Evolutionary conservation across 2,113 vertebrate species (phyloP).

Genomic region (Microcebus lehilahytsara): DNA sequence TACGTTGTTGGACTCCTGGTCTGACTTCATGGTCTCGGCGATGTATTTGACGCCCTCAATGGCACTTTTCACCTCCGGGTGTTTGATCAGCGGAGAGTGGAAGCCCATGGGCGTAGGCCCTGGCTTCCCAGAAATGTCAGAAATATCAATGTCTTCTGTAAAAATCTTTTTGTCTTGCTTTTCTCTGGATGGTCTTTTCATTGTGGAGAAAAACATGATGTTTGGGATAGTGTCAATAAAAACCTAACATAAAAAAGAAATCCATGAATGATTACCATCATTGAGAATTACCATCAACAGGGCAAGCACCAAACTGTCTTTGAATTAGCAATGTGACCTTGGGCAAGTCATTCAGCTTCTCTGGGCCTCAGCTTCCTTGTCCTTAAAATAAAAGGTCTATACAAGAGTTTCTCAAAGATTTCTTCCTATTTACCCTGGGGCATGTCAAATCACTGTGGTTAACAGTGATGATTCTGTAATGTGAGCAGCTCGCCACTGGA

Average conservation of each 20-base stretch:
- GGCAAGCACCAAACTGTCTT: not conserved
- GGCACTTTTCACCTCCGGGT: constrained; percentile 96
- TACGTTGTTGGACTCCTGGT: constrained; percentile 97
- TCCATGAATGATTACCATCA: not conserved
- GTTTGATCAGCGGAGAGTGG: constrained; percentile 93
- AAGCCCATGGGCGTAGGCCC: constrained; percentile 89
- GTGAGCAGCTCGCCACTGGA: constrained; percentile 22
- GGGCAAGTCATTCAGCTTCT: not conserved
- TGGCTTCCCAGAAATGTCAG: constrained; percentile 96
- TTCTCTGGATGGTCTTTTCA: constrained; percentile 96
- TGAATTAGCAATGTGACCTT: not conserved
- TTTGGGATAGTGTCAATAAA: constrained; percentile 98
- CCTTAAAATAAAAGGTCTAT: not conserved
- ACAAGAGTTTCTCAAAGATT: not conserved
- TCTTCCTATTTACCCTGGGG: not conserved
- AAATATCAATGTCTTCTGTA: constrained; percentile 95
- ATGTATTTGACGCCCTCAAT: constrained; percentile 98
- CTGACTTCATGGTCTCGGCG: constrained; percentile 96
- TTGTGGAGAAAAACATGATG: constrained; percentile 99
- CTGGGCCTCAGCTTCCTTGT: not conserved
- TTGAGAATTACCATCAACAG: not conserved
- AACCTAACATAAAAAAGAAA: constrained; percentile 84
- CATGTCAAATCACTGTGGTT: not conserved
- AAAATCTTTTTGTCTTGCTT: constrained; percentile 90
- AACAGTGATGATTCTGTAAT: constrained; percentile 21